These are phyloP conservation scores for Hiodon alosoides DNA, from an alignment of 2,113 vertebrate genomes.

Conservation along the genomic window DNA sequence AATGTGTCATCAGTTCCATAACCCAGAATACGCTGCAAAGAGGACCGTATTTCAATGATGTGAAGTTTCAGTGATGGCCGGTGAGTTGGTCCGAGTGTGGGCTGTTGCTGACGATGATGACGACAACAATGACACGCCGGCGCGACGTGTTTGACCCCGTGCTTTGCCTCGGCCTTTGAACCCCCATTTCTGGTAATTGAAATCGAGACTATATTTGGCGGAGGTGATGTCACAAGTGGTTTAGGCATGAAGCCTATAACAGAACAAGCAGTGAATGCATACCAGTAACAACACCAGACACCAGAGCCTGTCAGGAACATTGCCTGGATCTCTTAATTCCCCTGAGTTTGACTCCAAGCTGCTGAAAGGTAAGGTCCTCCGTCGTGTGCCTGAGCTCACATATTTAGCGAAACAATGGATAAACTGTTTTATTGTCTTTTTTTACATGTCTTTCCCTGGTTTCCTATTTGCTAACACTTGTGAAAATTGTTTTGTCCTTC, in stretches of 20 bases:
- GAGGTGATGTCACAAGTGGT: slow-evolving; percentile 67
- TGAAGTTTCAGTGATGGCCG: not conserved
- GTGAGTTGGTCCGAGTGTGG: not conserved
- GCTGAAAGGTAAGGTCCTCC: slow-evolving; percentile 36
- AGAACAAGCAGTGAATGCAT: slow-evolving; percentile 38
- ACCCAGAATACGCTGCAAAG: too few relatives aligned
- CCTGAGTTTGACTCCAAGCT: slow-evolving; percentile 21
- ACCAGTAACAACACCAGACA: slow-evolving; percentile 38
- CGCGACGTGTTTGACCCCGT: slow-evolving; percentile 31
- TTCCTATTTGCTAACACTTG: too few relatives aligned
- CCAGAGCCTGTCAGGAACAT: slow-evolving; percentile 39
- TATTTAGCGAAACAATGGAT: too few relatives aligned
- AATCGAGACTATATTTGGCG: slow-evolving; percentile 65
- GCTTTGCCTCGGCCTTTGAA: slow-evolving; percentile 26
- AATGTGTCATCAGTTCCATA: too few relatives aligned
- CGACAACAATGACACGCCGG: slow-evolving; percentile 36
- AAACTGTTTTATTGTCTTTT: too few relatives aligned
- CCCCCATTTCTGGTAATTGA: slow-evolving; percentile 10
- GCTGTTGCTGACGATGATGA: slow-evolving; percentile 35
- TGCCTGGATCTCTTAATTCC: slow-evolving; percentile 14
- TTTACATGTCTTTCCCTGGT: too few relatives aligned
- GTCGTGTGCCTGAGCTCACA: not conserved
- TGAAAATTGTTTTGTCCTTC: too few relatives aligned
- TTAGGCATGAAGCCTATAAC: slow-evolving; percentile 61
- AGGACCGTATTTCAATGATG: too few relatives aligned